Base-by-base conservation (phyloP, 2,113 vertebrate species). In the Lepus americanus region DNA sequence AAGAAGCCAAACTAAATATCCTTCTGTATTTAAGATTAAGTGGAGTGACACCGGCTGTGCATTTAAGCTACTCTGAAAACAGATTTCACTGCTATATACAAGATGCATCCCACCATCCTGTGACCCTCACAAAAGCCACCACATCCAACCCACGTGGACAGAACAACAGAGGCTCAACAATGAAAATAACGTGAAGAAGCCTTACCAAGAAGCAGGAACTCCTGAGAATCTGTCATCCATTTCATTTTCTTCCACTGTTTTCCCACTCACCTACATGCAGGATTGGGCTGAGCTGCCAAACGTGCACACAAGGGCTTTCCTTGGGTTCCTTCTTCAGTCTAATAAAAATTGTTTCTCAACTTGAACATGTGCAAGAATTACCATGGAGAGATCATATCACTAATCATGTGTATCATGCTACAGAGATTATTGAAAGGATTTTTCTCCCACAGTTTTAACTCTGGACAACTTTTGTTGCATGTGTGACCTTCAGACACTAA, bases 401-500 rank as follows among this genome's bases (percentile, higher is more conserved):
- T 53, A 80, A 59, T 16, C 36, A 77, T 79, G 49, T 55, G 27
- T 14, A 67, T 81, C 93, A 33, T 59, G 36, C 59, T 87, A 8
- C 13, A 70, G 7, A 3, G 27, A 25, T 67, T 90, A 53, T 59
- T 87, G 84, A 31, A 85, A 39, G 84, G 25, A 92, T 80, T 89
- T 80, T 80, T 59, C 55, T 83, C 77, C 36, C 13, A 55, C 76
- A 69, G 74, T 87, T 91, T 92, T 44, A 87, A 36, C 51, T 94
- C 31, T 59, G 20, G 39, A 33, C 25, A 79, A 55, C 51, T 96
- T 94, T 16, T 25, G 22, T 83, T 16, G 0, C 9, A 39, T 63
- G 61, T 93, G 36, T 61, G 84, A 70, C 86, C 61, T 87, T 95
- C 89, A 89, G 67, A 95, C 94, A 51, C 74, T 92, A 90, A 89